phyloP scores from a whole-genome alignment of 1,140 invertebrate species.

The Conopomorpha cramerella region DNA sequence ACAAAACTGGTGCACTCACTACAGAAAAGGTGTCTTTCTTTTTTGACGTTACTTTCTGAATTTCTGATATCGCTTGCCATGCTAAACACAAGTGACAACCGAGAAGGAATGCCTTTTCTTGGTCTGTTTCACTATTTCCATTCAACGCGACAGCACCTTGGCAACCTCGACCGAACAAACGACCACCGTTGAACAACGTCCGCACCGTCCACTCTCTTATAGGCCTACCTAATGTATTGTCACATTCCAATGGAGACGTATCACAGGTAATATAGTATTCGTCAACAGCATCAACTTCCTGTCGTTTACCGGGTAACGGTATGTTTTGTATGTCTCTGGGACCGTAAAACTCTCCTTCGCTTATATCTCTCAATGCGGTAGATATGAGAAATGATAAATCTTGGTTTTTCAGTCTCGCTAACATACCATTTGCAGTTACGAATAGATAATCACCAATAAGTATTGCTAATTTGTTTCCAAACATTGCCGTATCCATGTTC shows the following conservation, averaged over 20 bases:
- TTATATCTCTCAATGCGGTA: slow-evolving; percentile 78
- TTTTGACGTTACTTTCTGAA: slow-evolving; percentile 48
- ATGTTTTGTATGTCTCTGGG: slow-evolving; percentile 78
- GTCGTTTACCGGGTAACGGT: slow-evolving; percentile 68
- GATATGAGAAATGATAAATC: slow-evolving; percentile 86
- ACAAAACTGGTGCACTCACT: slow-evolving; percentile 80
- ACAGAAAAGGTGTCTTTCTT: slow-evolving; percentile 61
- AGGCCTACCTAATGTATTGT: slow-evolving; percentile 65
- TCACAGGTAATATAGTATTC: slow-evolving; percentile 28
- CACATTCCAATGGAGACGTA: slow-evolving; percentile 40
- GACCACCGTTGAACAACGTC: slow-evolving; percentile 76
- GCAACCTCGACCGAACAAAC: slow-evolving; percentile 81
- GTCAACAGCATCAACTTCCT: slow-evolving; percentile 10
- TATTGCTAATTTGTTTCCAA: slow-evolving; percentile 92
- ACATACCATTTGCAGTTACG: slow-evolving; percentile 78
- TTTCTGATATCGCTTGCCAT: slow-evolving; percentile 75
- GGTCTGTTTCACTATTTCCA: slow-evolving; percentile 65
- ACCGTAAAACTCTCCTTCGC: slow-evolving; percentile 84
- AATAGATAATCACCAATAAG: slow-evolving; percentile 88
- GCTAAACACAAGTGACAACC: slow-evolving; percentile 83
- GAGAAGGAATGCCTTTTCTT: slow-evolving; percentile 77
- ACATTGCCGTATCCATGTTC: slow-evolving; percentile 66
- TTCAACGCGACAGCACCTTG: slow-evolving; percentile 78
- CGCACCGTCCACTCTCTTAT: slow-evolving; percentile 79
- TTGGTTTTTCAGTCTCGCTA: slow-evolving; percentile 72